A percentile compares a stretch with the other conserved stretches of the same genome.
Evolutionary conservation across 2,888 invertebrate genomes (phyloP).

Genomic region (Epinotia ramella): DNA sequence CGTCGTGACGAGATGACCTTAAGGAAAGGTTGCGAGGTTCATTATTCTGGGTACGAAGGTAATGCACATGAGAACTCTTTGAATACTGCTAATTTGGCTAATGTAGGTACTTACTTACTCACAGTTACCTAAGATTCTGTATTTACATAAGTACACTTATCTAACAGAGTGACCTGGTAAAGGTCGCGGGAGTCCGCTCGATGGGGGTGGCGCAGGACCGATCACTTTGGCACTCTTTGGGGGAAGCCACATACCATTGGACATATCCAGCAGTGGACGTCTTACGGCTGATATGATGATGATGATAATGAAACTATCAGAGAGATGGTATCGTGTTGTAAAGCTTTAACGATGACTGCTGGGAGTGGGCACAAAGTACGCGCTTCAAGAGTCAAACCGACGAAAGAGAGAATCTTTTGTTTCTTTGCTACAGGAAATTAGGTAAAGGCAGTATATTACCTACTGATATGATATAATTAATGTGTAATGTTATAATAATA

Average conservation of each 20-base stretch:
- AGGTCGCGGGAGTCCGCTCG: no score
- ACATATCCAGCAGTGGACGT: no score
- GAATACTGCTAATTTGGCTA: slow-evolving; percentile 19
- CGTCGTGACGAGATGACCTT: slow-evolving; percentile 24
- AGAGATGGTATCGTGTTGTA: no score
- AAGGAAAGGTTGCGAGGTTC: slow-evolving; percentile 31
- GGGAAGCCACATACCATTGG: no score
- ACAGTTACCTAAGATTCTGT: background rate
- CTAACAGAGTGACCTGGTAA: background rate
- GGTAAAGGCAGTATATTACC: background rate
- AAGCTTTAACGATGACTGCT: no score
- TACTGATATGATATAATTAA: background rate
- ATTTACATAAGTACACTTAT: background rate
- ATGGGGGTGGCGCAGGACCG: no score
- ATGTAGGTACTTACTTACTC: slow-evolving; percentile 9
- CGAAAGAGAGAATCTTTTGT: background rate
- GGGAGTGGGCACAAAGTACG: no score
- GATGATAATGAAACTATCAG: no score
- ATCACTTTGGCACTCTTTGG: no score
- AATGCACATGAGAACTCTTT: slow-evolving; percentile 30
- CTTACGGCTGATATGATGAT: no score
- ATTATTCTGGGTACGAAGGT: slow-evolving; percentile 37
- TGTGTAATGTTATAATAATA: no score
- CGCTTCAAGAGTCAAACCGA: no score
- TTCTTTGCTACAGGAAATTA: background rate